Conservation (phyloP, 1,140 invertebrate genomes). For the Pollicipes pollicipes region DNA sequence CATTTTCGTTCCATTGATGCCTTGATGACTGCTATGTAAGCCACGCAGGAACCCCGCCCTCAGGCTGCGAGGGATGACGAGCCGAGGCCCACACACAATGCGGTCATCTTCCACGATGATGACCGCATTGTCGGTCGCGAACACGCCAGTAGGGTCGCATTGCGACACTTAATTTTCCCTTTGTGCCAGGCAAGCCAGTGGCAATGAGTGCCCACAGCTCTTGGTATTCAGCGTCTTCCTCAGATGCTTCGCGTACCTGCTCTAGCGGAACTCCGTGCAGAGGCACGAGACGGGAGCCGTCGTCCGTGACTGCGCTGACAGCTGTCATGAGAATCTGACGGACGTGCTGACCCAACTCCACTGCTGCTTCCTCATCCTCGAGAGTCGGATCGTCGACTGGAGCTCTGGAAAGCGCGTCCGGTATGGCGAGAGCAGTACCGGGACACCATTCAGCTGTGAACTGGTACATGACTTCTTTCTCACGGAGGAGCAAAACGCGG, state of each 20-base stretch:
- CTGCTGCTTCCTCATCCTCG: constrained; percentile 3
- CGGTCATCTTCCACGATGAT: constrained; percentile 6
- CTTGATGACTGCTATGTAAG: constrained; percentile 8
- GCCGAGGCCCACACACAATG: constrained; percentile 8
- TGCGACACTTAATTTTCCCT: constrained; percentile 3
- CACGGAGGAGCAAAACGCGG: background rate
- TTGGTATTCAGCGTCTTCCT: background rate
- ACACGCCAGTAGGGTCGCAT: constrained; percentile 10
- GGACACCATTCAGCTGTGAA: constrained; percentile 7
- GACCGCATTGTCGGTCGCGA: background rate
- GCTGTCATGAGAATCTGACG: constrained; percentile 5
- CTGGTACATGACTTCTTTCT: constrained; percentile 4
- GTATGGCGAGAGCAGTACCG: background rate
- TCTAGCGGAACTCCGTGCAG: background rate
- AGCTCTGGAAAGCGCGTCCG: constrained; percentile 6
- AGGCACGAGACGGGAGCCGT: background rate
- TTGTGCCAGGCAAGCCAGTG: constrained; percentile 2
- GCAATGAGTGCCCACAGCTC: background rate
- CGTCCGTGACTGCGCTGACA: background rate
- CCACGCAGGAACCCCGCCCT: background rate
- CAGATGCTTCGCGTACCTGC: constrained; percentile 3
- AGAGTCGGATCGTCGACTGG: background rate
- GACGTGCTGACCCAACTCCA: background rate
- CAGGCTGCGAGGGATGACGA: constrained; percentile 1
- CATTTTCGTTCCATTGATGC: background rate